These are phyloP conservation scores for Stomatorhinus walkeri DNA, from an alignment of 2,797 vertebrate genomes.

Conservation along the genomic window DNA sequence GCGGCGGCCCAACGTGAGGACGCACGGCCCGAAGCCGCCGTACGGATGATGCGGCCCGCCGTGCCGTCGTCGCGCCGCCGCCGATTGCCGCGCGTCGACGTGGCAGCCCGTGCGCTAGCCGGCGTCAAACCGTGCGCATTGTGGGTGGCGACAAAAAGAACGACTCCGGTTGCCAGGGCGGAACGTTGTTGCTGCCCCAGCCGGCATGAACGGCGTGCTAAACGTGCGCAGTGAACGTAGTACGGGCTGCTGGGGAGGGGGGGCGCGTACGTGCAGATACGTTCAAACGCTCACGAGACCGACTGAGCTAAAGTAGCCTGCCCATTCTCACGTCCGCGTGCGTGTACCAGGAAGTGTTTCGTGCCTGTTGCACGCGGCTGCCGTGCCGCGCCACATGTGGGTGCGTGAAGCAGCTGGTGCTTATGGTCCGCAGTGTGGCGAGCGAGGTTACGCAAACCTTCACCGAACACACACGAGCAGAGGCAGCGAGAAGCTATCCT, in stretches of 20 bases:
- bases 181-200: background rate
- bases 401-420: background rate
- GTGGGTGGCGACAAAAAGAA: slow-evolving; percentile 22
- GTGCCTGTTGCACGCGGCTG: background rate
- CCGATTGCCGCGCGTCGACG: slow-evolving; percentile 24
- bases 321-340: background rate
- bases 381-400: background rate
- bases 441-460: background rate
- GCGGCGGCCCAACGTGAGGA: slow-evolving; percentile 26
- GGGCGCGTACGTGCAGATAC: background rate
- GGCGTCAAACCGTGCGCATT: slow-evolving; percentile 24
- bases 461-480: background rate
- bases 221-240: background rate
- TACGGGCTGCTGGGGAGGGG: background rate
- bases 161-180: background rate
- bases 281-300: background rate
- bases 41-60: slow-evolving; percentile 30
- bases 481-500: background rate
- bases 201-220: background rate
- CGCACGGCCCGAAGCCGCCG: slow-evolving; percentile 23
- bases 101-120: slow-evolving; percentile 17
- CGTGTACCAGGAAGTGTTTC: background rate
- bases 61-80: slow-evolving; percentile 20
- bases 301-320: background rate
- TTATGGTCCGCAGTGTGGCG: background rate